These are phyloP conservation scores for Sceloporus undulatus DNA, from an alignment of 2,113 vertebrate genomes.

Conservation along the genomic window DNA sequence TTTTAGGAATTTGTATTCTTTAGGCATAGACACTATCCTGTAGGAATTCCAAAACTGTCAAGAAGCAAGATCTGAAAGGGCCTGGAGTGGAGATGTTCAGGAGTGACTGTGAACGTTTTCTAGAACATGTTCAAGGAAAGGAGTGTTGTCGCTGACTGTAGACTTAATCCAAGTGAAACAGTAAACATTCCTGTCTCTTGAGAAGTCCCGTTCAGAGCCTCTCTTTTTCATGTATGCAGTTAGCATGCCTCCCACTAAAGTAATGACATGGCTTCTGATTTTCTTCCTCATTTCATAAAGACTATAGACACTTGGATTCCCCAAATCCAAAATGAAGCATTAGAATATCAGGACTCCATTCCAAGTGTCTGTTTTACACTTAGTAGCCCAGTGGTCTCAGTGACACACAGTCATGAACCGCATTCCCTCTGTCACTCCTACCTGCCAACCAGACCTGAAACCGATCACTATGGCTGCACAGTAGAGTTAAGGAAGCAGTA, in stretches of 20 bases:
- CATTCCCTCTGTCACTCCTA: neutral
- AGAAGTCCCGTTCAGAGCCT: too few species aligned
- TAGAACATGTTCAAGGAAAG: neutral
- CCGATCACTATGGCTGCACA: too few species aligned
- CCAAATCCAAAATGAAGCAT: neutral
- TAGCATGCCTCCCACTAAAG: neutral
- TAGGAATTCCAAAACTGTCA: neutral
- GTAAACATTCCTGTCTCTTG: neutral
- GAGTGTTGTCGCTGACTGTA: neutral
- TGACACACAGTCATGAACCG: neutral
- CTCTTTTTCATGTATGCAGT: neutral
- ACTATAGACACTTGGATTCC: neutral
- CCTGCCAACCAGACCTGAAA: too few species aligned
- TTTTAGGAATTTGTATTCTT: neutral
- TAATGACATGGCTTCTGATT: too few species aligned
- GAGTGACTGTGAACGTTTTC: neutral
- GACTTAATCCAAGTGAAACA: neutral
- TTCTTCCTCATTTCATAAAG: neutral
- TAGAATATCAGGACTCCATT: neutral
- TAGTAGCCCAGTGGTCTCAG: neutral
- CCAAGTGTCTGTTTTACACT: neutral
- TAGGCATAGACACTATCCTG: too few species aligned
- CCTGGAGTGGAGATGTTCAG: neutral
- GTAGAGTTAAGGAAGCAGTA: neutral
- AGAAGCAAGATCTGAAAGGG: neutral